Conservation (phyloP, 2,113 vertebrate genomes). For the Melanerpes aurifrons region DNA sequence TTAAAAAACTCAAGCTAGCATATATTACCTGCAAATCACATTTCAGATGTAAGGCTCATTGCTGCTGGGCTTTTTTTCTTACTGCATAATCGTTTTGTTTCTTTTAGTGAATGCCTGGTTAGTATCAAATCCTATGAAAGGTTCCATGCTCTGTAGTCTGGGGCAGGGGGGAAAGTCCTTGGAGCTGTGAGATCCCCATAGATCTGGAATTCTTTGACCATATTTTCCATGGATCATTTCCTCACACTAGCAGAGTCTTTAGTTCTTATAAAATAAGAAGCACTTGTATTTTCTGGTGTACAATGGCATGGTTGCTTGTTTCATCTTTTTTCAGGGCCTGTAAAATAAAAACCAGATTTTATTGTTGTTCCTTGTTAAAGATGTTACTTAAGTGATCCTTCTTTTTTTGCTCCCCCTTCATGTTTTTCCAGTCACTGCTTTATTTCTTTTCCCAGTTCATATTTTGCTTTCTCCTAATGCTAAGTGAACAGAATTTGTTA, state of each 20-base stretch:
- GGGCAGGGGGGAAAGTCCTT: background rate
- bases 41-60: slow-evolving; percentile 7
- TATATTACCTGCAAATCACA: background rate
- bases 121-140: background rate
- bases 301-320: background rate
- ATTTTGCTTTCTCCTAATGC: background rate
- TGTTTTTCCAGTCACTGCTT: background rate
- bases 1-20: background rate
- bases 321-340: slow-evolving; percentile 66
- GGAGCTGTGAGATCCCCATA: slow-evolving; percentile 45
- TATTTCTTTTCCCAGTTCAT: background rate
- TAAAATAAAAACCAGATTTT: background rate
- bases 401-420: background rate
- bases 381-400: background rate
- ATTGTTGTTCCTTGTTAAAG: background rate
- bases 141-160: background rate
- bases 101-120: background rate
- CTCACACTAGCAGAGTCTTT: slow-evolving; percentile 41
- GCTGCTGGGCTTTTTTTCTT: background rate
- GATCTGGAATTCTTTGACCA: background rate
- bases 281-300: background rate
- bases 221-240: slow-evolving; percentile 66
- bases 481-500: background rate
- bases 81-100: background rate
- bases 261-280: background rate